Evolutionary conservation across 2,888 invertebrate species (phyloP).

Genomic region (Hydriomena furcata): DNA sequence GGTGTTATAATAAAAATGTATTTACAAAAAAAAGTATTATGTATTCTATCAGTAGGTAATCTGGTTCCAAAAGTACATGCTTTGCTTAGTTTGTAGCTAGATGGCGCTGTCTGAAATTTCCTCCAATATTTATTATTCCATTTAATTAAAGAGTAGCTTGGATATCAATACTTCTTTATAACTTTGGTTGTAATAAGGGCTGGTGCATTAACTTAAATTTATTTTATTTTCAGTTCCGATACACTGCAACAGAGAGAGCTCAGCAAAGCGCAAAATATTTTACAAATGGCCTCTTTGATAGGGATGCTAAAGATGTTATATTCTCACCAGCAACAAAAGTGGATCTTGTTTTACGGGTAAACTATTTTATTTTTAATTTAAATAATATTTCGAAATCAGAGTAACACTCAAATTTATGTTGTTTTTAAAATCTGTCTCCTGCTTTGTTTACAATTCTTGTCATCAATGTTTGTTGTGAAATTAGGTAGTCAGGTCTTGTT

Average conservation of each 20-base stretch:
- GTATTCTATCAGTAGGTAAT: too few relatives aligned
- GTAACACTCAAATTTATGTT: slow-evolving; percentile 1
- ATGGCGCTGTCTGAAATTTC: too few relatives aligned
- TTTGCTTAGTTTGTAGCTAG: too few relatives aligned
- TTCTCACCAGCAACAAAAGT: slow-evolving; percentile 86
- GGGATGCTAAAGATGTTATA: slow-evolving; percentile 83
- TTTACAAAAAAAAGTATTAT: too few relatives aligned
- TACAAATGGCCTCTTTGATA: slow-evolving; percentile 89
- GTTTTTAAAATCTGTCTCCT: not conserved
- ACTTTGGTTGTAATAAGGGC: too few relatives aligned
- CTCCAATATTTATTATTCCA: too few relatives aligned
- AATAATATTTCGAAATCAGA: too few relatives aligned
- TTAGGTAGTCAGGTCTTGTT: too few relatives aligned
- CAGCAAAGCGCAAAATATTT: slow-evolving; percentile 90
- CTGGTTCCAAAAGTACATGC: too few relatives aligned
- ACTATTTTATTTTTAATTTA: not conserved
- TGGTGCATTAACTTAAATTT: not conserved
- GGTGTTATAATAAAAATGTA: too few relatives aligned
- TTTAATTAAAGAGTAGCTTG: too few relatives aligned
- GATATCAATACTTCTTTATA: too few relatives aligned
- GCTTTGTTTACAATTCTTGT: slow-evolving; percentile 12
- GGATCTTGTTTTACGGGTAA: slow-evolving; percentile 87
- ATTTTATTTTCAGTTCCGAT: slow-evolving; percentile 85
- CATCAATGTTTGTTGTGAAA: slow-evolving; percentile 1
- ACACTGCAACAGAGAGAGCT: slow-evolving; percentile 90